Evolutionary conservation across 1,140 invertebrate species (phyloP), one percentile per base, ranked within the genome.

Genomic region (Psilanteris sp.): DNA sequence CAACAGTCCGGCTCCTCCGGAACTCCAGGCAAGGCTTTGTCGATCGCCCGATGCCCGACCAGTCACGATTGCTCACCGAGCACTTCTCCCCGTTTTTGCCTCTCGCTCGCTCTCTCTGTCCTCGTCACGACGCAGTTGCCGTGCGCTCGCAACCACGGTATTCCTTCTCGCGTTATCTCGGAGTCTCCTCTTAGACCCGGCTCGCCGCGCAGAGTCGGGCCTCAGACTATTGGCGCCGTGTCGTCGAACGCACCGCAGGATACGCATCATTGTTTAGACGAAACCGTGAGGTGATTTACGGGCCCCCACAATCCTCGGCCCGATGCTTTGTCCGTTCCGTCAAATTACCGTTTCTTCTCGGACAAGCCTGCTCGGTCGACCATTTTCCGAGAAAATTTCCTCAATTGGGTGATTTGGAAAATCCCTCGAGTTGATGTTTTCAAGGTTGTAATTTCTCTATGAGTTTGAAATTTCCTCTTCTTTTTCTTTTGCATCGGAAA

Each of bases 1-100:
- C 82, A 81, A 82, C 82, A 81, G 77, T 73, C 67, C 78, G 66
- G 71, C 78, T 83, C 70, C 81, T 73, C 66, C 79, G 78, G 81
- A 82, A 83, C 82, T 81, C 70, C 72, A 39, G 54, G 70, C 54
- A 9, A 50, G 39, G 46, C 71, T 59, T 61, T 66, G 62, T 44
- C 52, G 70, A 39, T 77, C 52, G 59, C 48, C 41, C 64, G 34
- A 67, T 37, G 52, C 44, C 31, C 50, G 41, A 64, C 50, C 37
- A 34, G 67, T 52, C 57, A 34, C 32, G 61, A 43, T 62, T 66
- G 70, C 48, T 31, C 64, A 34, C 61, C 48, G 48, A 61, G 32
- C 37, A 34, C 39, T 26, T 50, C n/a, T 44, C 61, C 13, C 10
- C 16, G 26, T 20, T n/a, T 24, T 26, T 34, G 34, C 37, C 55